Evolutionary conservation across 2,888 invertebrate genomes (phyloP).

Genomic region (Scaptomyza polygonia): DNA sequence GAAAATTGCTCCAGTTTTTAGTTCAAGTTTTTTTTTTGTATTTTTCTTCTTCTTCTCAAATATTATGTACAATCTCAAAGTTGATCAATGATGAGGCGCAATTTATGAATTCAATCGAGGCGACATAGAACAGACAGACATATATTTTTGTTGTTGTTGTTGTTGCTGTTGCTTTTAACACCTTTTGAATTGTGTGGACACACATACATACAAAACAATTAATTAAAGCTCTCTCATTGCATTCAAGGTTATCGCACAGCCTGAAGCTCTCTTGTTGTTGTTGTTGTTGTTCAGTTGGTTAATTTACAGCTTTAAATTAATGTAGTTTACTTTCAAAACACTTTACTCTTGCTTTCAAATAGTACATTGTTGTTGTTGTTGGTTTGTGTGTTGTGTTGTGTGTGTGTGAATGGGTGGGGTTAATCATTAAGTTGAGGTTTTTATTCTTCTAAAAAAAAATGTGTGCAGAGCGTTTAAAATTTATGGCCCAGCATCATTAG

Average conservation of each 20-base stretch:
- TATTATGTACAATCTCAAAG: slow-evolving; percentile 8
- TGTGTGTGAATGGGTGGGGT: slow-evolving; percentile 62
- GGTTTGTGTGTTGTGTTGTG: too few species aligned
- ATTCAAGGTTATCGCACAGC: slow-evolving; percentile 67
- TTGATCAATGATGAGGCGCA: slow-evolving; percentile 53
- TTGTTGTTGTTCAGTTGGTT: slow-evolving; percentile 68
- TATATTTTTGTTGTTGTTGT: slow-evolving; percentile 8
- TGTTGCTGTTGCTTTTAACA: slow-evolving; percentile 53
- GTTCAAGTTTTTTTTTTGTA: slow-evolving; percentile 17
- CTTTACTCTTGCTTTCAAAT: slow-evolving; percentile 77
- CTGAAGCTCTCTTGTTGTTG: slow-evolving; percentile 54
- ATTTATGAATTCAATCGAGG: slow-evolving; percentile 44
- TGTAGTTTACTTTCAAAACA: slow-evolving; percentile 79
- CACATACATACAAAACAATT: slow-evolving; percentile 49
- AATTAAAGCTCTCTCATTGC: slow-evolving; percentile 79
- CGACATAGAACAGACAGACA: slow-evolving; percentile 47
- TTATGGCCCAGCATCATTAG: slow-evolving; percentile 23
- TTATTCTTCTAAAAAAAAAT: neutral
- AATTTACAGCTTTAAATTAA: slow-evolving; percentile 79
- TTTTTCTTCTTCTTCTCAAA: slow-evolving; percentile 1
- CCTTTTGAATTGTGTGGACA: slow-evolving; percentile 67
- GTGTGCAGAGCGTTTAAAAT: slow-evolving; percentile 28
- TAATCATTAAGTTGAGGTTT: slow-evolving; percentile 58
- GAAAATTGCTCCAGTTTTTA: slow-evolving; percentile 74
- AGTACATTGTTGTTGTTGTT: slow-evolving; percentile 29